These are phyloP conservation scores for Neotoxoptera formosana DNA, from an alignment of 1,140 invertebrate genomes.

Conservation along the genomic window DNA sequence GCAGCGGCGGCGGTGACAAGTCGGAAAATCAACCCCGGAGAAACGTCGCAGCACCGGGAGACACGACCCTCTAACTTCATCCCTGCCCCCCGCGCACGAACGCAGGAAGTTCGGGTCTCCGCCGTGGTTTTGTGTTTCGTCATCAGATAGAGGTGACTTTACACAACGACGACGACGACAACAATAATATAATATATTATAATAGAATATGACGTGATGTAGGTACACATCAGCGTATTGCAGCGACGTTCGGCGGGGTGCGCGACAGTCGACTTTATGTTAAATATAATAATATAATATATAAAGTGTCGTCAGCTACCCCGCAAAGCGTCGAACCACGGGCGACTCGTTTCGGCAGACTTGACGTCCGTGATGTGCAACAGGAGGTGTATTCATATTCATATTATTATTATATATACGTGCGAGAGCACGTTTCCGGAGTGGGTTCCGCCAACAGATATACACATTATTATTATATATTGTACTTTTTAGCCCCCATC, in stretches of 20 bases:
- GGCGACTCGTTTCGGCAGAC: neutral
- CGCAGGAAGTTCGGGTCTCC: neutral
- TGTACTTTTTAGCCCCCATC: constrained; percentile 5
- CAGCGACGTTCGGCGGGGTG: neutral
- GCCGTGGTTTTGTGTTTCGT: neutral
- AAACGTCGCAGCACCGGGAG: neutral
- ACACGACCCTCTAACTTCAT: neutral
- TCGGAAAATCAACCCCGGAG: constrained; percentile 3
- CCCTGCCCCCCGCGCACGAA: neutral
- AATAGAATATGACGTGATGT: neutral
- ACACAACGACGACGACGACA: neutral
- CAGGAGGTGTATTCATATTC: neutral
- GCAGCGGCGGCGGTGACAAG: too few species aligned
- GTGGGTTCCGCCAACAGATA: neutral
- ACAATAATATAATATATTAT: too few species aligned
- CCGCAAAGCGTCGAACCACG: neutral
- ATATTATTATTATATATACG: too few species aligned
- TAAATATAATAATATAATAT: too few species aligned
- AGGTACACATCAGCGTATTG: too few species aligned
- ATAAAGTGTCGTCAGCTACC: neutral
- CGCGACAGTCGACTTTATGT: neutral
- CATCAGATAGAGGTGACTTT: neutral
- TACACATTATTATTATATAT: neutral
- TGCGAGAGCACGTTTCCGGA: neutral
- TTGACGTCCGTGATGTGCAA: neutral